Percentiles rank a stretch among this genome's conserved stretches.
phyloP scores from a whole-genome alignment of 92 coral and sea anemone genomes.

The Blastomussa wellsi region DNA sequence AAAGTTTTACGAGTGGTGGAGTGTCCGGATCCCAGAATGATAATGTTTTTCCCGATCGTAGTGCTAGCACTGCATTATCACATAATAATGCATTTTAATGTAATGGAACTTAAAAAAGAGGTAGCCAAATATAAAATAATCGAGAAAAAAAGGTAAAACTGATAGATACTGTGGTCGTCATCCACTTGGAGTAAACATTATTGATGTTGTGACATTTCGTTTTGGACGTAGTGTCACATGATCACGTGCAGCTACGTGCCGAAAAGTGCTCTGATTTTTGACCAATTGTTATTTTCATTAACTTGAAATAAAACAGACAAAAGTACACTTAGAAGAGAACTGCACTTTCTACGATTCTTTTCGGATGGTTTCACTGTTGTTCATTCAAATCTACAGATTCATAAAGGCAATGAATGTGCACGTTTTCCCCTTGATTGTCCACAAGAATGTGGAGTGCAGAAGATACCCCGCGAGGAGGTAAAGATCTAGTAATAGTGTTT shows the following conservation, averaged over 20 bases:
- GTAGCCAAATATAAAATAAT: no score
- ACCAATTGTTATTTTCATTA: background rate
- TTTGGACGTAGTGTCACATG: no score
- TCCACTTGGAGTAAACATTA: no score
- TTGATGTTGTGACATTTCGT: background rate
- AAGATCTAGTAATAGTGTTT: background rate
- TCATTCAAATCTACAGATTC: background rate
- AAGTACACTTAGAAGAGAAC: background rate
- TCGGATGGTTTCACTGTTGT: background rate
- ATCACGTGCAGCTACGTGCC: no score
- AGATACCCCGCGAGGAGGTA: constrained; percentile 37
- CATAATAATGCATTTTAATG: no score
- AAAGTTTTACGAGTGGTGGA: no score
- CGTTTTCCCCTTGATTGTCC: constrained; percentile 36
- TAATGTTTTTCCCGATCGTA: no score
- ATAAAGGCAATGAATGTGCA: background rate
- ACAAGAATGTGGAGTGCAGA: constrained; percentile 22
- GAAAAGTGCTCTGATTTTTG: background rate
- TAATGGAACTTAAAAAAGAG: no score
- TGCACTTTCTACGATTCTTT: background rate
- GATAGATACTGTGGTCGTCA: background rate
- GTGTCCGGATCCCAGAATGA: no score
- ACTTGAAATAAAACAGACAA: background rate
- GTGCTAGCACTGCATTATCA: no score
- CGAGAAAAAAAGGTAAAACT: no score